Percentiles rank a stretch among this genome's conserved stretches.
Conservation (phyloP, 2,888 invertebrate genomes). For the Apamea monoglypha region DNA sequence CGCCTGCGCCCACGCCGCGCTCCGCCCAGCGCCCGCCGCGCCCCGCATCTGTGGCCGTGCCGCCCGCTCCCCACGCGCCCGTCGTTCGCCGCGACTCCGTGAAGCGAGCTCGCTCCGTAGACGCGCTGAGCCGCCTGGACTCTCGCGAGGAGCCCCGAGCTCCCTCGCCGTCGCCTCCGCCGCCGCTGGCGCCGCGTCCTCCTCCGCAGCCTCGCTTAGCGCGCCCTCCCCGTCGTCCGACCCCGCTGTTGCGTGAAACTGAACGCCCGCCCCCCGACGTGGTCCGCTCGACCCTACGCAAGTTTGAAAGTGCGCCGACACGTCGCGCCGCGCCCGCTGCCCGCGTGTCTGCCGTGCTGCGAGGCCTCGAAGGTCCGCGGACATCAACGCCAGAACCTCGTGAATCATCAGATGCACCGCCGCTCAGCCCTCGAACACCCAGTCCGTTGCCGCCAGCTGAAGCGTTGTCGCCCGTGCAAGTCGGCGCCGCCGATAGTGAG, state of each 20-base stretch:
- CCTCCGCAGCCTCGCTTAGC: constrained; percentile 86
- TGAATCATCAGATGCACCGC: constrained; percentile 69
- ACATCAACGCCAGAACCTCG: constrained; percentile 82
- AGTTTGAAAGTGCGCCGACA: constrained; percentile 94
- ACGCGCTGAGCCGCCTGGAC: constrained; percentile 94
- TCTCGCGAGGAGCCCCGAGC: constrained; percentile 91
- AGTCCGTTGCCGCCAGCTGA: constrained; percentile 88
- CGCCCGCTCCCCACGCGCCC: constrained; percentile 70
- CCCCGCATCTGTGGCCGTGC: constrained; percentile 78
- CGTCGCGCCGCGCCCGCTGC: constrained; percentile 88
- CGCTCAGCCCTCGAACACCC: constrained; percentile 73
- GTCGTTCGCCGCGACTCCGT: constrained; percentile 91
- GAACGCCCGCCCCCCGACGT: constrained; percentile 96
- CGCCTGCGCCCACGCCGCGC: constrained; percentile 76
- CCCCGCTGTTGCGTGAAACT: constrained; percentile 89
- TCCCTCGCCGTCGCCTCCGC: constrained; percentile 87
- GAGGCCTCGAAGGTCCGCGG: constrained; percentile 79
- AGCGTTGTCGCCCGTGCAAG: constrained; percentile 89
- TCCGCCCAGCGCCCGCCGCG: constrained; percentile 71
- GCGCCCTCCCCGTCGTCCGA: constrained; percentile 85
- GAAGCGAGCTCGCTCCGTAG: constrained; percentile 96
- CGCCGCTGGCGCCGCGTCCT: constrained; percentile 74
- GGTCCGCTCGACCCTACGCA: constrained; percentile 95
- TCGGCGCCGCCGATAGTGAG: constrained; percentile 80
- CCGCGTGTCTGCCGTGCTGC: constrained; percentile 85